Percentiles rank a stretch among this genome's conserved stretches.
Conservation (phyloP, 2,888 invertebrate species). For the Pseudanteris insignis region DNA sequence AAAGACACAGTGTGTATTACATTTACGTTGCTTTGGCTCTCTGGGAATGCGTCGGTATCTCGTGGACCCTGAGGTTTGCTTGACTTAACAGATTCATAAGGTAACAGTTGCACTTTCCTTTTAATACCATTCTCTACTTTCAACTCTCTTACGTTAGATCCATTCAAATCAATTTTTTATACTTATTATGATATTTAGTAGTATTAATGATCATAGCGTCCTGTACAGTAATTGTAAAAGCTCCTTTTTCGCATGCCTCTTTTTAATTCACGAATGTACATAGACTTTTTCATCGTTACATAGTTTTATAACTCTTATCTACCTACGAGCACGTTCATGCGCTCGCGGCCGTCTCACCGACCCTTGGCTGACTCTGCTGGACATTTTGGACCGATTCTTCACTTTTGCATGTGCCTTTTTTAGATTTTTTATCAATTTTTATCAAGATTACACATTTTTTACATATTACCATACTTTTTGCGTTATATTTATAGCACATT, state of each 20-base stretch:
- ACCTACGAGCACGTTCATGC: conserved; percentile 43
- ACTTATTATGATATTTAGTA: not conserved
- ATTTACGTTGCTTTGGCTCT: conserved; percentile 68
- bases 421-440: conserved; percentile 46
- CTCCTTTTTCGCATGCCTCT: conserved; percentile 50
- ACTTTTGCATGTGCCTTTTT: conserved; percentile 48
- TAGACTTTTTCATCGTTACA: conserved; percentile 16
- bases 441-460: conserved; percentile 41
- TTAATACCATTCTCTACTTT: conserved; percentile 47
- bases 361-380: conserved; percentile 54
- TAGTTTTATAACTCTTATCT: conserved; percentile 33
- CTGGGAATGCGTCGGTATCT: conserved; percentile 73
- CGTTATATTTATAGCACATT: too few species aligned
- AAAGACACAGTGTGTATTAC: conserved; percentile 66
- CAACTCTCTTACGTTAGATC: conserved; percentile 40
- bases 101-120: conserved; percentile 76
- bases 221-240: conserved; percentile 53
- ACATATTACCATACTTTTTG: too few species aligned
- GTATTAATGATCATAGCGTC: conserved; percentile 44
- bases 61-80: conserved; percentile 69
- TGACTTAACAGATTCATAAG: conserved; percentile 68
- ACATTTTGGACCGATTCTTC: conserved; percentile 48
- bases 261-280: conserved; percentile 22
- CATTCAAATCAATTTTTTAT: conserved; percentile 33
- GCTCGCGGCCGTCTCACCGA: conserved; percentile 51